Conservation (phyloP, 2,113 vertebrate genomes). For the Columba livia region DNA sequence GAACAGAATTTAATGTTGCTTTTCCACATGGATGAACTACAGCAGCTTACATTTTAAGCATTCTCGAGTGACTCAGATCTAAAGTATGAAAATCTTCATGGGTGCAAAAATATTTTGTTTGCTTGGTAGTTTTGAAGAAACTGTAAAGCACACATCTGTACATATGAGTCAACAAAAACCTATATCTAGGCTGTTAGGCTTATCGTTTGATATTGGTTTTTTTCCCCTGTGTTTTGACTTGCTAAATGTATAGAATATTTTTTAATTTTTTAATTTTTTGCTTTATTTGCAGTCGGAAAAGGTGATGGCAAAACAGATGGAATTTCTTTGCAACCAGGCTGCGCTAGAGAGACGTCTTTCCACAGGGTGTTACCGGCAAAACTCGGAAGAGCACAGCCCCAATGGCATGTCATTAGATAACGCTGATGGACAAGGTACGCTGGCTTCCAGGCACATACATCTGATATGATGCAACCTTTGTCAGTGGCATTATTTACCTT, state of each 20-base stretch:
- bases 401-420: conserved; percentile 80
- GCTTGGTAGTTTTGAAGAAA: conserved; percentile 49
- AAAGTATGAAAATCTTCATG: conserved; percentile 57
- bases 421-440: conserved; percentile 80
- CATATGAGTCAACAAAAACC: conserved; percentile 65
- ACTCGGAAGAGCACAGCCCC: conserved; percentile 82
- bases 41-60: conserved; percentile 35
- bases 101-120: conserved; percentile 72
- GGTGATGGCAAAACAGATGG: conserved; percentile 91
- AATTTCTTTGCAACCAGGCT: conserved; percentile 89
- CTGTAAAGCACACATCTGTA: conserved; percentile 65
- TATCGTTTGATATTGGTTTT: conserved; percentile 43
- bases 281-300: conserved; percentile 88
- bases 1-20: neutral
- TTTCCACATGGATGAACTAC: conserved; percentile 2
- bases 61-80: conserved; percentile 33
- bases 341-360: conserved; percentile 88
- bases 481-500: neutral
- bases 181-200: conserved; percentile 44
- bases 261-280: neutral
- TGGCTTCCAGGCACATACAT: neutral
- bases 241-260: neutral
- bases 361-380: conserved; percentile 81
- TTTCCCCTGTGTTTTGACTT: conserved; percentile 40
- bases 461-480: neutral